Conservation (phyloP, 2,797 vertebrate genomes). For the Acrocephalus scirpaceus region DNA sequence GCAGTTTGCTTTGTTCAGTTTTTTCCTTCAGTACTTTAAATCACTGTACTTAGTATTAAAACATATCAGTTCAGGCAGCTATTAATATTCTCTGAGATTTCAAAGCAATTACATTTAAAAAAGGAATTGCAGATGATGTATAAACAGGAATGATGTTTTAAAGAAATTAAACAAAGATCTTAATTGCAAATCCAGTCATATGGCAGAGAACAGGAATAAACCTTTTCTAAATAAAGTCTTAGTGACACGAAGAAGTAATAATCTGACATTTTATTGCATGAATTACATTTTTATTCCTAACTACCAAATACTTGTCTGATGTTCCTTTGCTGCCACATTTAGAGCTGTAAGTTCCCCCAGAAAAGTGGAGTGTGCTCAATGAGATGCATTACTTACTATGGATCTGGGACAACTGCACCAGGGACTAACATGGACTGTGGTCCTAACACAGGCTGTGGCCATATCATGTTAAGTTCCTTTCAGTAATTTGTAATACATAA, state of each 20-base stretch:
- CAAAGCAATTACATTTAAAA: conserved; percentile 75
- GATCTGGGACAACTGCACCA: not conserved
- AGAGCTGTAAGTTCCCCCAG: conserved; percentile 21
- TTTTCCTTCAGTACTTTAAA: conserved; percentile 61
- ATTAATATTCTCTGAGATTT: conserved; percentile 70
- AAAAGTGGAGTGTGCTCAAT: not conserved
- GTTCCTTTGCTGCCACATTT: conserved; percentile 3
- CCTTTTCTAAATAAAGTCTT: conserved; percentile 58
- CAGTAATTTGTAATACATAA: not conserved
- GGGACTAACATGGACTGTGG: not conserved
- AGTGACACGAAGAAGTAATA: conserved; percentile 53
- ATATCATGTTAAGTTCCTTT: not conserved
- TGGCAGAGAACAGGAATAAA: conserved; percentile 66
- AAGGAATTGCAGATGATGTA: conserved; percentile 54
- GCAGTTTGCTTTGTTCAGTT: conserved; percentile 35
- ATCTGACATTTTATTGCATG: conserved; percentile 50
- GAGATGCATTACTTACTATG: not conserved
- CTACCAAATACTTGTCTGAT: not conserved
- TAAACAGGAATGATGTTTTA: conserved; percentile 74
- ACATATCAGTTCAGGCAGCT: conserved; percentile 59
- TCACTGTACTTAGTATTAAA: conserved; percentile 62
- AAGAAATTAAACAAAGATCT: conserved; percentile 73
- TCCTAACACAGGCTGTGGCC: not conserved
- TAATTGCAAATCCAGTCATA: conserved; percentile 75
- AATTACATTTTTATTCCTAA: conserved; percentile 44